Base-by-base conservation (phyloP, 2,797 vertebrate species). In the Xerus rutilus region DNA sequence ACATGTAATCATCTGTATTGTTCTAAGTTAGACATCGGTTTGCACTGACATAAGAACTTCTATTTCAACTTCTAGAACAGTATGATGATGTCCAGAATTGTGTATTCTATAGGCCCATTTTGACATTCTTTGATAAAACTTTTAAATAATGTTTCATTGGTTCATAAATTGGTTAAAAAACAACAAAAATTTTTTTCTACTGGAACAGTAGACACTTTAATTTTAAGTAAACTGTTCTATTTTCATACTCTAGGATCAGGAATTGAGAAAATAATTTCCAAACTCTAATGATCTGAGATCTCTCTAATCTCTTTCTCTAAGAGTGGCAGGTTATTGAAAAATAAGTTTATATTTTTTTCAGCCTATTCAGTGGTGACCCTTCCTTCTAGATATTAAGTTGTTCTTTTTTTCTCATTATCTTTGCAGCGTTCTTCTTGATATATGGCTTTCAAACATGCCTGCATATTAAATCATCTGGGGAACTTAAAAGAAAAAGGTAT, bases 111-210 rank as follows among this genome's bases (percentile, higher is more conserved):
- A 10, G 28, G 62, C 13, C 39, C 2, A 74, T 86, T 70, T 39
- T 32, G 65, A 12, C 0, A 12, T 0, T 45, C 11, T 67, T 72
- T 43, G 14, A 77, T 12, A 86, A 72, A 78, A 5, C 13, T 20
- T n/a, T 28, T 59, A 54, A 76, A 23, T 65, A 91, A 78, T 69
- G 15, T 35, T 69, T 0, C 4, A 21, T 72, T 35, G 62, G 17
- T 69, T 18, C 93, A 0, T 79, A 86, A 39, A 74, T 79, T 86
- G 93, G 32, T 85, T 91, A 76, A 59, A 93, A n/a, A n/a, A n/a
- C n/a, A 85, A 21, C 12, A 81, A 72, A 74, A 84, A 21, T 7
- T 77, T 18, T 64, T 54, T 92, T 84, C 49, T 91, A 11, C 15
- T 0, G 32, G 30, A 91, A 28, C 21, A 52, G 18, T 12, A 89